phyloP scores from a whole-genome alignment of 2,797 vertebrate species.

The Poecilia gillii region DNA sequence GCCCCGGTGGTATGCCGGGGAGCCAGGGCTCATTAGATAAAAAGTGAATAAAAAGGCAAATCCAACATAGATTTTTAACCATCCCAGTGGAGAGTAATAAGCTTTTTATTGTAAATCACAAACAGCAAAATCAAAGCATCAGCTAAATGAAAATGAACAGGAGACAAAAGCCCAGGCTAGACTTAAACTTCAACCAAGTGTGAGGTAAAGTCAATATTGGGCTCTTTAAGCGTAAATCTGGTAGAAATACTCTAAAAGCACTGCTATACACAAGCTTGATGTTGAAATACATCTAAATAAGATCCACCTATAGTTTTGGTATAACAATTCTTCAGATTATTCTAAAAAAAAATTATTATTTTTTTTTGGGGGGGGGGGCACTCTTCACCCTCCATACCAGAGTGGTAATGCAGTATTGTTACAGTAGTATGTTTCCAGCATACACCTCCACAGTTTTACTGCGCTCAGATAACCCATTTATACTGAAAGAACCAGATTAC shows the following conservation, averaged over 20 bases:
- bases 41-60: slow-evolving; percentile 36
- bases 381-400: background rate
- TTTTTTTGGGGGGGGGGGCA: background rate
- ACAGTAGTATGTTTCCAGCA: background rate
- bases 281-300: too few species aligned
- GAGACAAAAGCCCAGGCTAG: background rate
- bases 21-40: slow-evolving; percentile 39
- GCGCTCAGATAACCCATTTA: background rate
- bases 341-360: too few species aligned
- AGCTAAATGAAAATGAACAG: slow-evolving; percentile 15
- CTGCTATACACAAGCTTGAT: too few species aligned
- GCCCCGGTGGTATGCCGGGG: slow-evolving; percentile 54
- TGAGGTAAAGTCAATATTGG: too few species aligned
- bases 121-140: slow-evolving; percentile 30
- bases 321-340: too few species aligned
- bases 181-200: background rate
- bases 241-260: too few species aligned
- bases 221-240: too few species aligned
- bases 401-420: background rate
- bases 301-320: too few species aligned
- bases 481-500: background rate
- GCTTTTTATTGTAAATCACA: slow-evolving; percentile 18
- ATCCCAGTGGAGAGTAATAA: slow-evolving; percentile 21
- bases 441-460: background rate
- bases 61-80: slow-evolving; percentile 31